A percentile compares a stretch with the other conserved stretches of the same genome.
These are phyloP conservation scores for Catocala nupta DNA, from an alignment of 2,888 invertebrate species.

Conservation along the genomic window DNA sequence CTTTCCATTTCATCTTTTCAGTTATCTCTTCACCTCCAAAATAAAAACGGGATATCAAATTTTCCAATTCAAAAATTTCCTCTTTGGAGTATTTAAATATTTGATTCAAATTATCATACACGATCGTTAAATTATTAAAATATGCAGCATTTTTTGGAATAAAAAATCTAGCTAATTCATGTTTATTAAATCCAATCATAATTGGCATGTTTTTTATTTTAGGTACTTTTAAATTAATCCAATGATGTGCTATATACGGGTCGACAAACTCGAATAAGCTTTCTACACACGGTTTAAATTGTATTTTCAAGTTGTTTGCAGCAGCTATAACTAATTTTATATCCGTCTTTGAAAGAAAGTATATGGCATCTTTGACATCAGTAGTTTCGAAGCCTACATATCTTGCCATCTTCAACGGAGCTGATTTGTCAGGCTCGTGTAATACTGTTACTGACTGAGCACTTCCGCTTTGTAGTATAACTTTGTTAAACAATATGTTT, in stretches of 20 bases:
- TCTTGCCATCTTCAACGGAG: constrained; percentile 11
- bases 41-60: constrained; percentile 59
- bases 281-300: constrained; percentile 20
- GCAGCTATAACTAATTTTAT: constrained; percentile 16
- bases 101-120: not conserved
- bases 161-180: constrained; percentile 46
- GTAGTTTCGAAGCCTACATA: constrained; percentile 13
- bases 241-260: constrained; percentile 8
- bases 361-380: constrained; percentile 11
- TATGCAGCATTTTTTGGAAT: not conserved
- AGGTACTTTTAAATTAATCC: constrained; percentile 13
- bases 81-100: constrained; percentile 45
- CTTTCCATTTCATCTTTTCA: constrained; percentile 34
- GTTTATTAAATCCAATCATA: constrained; percentile 25
- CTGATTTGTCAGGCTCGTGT: constrained; percentile 8
- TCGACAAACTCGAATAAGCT: not conserved
- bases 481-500: constrained; percentile 34
- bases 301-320: not conserved
- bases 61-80: constrained; percentile 41
- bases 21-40: constrained; percentile 57
- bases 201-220: constrained; percentile 12
- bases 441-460: not conserved
- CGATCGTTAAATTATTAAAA: not conserved
- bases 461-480: constrained; percentile 27
- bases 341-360: constrained; percentile 10